These are phyloP conservation scores for Platanista minor DNA, from an alignment of 2,113 vertebrate species.

Conservation along the genomic window DNA sequence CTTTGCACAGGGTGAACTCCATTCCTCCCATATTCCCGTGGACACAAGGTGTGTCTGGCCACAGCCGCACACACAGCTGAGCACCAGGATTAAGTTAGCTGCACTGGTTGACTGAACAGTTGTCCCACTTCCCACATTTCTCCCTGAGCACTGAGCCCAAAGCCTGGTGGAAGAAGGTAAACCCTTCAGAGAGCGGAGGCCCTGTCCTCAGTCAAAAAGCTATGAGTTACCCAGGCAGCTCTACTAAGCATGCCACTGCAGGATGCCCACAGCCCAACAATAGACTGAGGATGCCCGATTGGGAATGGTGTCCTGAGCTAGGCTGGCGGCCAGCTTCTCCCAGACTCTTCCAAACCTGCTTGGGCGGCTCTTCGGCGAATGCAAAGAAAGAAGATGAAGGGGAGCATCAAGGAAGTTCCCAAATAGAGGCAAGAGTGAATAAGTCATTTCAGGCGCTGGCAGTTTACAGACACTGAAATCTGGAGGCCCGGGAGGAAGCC, in stretches of 20 bases:
- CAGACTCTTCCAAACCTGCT: neutral
- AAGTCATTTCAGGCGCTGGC: neutral
- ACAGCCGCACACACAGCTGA: neutral
- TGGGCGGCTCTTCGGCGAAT: neutral
- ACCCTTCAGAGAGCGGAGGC: neutral
- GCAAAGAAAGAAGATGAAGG: neutral
- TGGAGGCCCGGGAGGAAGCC: neutral
- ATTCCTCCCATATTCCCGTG: neutral
- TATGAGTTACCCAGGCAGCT: neutral
- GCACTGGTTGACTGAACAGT: neutral
- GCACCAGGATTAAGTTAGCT: neutral
- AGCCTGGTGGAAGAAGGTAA: neutral
- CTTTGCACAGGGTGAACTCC: neutral
- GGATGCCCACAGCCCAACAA: neutral
- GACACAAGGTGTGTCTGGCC: neutral
- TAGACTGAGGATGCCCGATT: neutral
- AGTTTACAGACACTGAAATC: neutral
- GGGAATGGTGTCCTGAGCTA: neutral
- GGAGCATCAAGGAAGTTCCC: neutral
- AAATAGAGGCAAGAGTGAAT: too few relatives aligned
- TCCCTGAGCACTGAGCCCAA: neutral
- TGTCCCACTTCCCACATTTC: neutral
- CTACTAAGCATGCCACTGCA: neutral
- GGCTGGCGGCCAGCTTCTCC: neutral
- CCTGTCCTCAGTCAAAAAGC: neutral